These are phyloP conservation scores for Sipha flava DNA, from an alignment of 1,140 invertebrate genomes.

Conservation along the genomic window DNA sequence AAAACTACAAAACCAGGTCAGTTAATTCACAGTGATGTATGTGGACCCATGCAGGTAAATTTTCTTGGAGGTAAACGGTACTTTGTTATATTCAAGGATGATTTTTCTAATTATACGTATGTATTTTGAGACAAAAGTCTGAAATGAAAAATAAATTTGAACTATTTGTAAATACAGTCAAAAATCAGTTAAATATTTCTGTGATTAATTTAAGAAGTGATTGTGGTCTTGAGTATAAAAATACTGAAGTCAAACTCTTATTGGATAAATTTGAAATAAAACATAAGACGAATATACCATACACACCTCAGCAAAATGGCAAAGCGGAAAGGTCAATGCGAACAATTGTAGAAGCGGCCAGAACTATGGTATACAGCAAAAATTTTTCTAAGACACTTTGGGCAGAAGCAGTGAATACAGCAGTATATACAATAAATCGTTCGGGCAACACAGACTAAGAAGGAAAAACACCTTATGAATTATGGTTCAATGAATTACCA, in stretches of 20 bases:
- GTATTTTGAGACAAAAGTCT: too few relatives aligned
- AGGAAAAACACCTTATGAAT: constrained; percentile 39
- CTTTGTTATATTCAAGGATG: background rate
- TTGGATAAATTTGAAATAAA: constrained; percentile 40
- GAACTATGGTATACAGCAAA: constrained; percentile 40
- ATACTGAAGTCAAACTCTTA: background rate
- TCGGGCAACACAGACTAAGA: constrained; percentile 13
- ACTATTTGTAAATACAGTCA: too few relatives aligned
- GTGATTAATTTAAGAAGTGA: too few relatives aligned
- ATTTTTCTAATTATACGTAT: too few relatives aligned
- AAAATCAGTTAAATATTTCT: too few relatives aligned
- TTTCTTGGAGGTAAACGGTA: background rate
- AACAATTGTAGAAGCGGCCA: constrained; percentile 39
- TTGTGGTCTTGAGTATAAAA: constrained; percentile 43
- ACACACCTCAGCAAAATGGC: constrained; percentile 43
- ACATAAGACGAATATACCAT: constrained; percentile 43
- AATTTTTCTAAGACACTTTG: constrained; percentile 20
- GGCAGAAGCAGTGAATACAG: constrained; percentile 38
- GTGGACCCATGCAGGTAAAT: too few relatives aligned
- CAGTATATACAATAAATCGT: constrained; percentile 40
- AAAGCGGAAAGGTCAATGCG: constrained; percentile 44
- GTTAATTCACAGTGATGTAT: background rate
- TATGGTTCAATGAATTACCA: constrained; percentile 39
- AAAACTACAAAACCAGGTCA: background rate
- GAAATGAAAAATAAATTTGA: too few relatives aligned